Base-by-base conservation (phyloP, 2,888 invertebrate genomes). In the Drosophila maculinotata region DNA sequence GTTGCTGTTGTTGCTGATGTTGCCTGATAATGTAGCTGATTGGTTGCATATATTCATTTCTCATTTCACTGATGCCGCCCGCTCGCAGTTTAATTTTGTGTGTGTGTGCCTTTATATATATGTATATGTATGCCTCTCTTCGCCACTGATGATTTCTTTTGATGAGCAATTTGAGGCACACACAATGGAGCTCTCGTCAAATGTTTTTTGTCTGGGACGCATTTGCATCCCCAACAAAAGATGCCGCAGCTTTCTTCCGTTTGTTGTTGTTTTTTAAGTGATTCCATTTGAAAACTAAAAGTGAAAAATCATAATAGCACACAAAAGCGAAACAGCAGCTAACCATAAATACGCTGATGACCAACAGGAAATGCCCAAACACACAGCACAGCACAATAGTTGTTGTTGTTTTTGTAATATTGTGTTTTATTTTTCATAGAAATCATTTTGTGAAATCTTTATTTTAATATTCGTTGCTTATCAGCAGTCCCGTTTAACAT, bases 181-280 rank as follows among this genome's bases (percentile, higher is more conserved):
- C 39, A 84, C 84, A 78, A 84, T 76, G 82, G 53, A 53, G 23
- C 33, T 38, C 59, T 42, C 15, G 36, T 10, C 23, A 52, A 75
- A 62, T 80, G 63, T 30, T 56, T 73, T 71, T 69, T 62, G 58
- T 47, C 70, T 64, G 58, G 25, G 35, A 39, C 71, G 57, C 84
- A 86, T 86, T 78, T 86, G 79, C 84, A 86, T 80, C 48, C 53
- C 81, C 64, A 83, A 83, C 80, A 83, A 72, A 82, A 75, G 72
- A 70, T 17, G 62, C 9, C 20, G 58, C 56, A 62, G 83, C 86
- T 84, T 77, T 84, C 87, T 86, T 84, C 59, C 68, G 67, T 47
- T 49, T 57, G 39, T 5, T 44, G 20, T 38, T 44, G 38, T 38
- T 30, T 39, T 54, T 83, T 82, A 83, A 69, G 74, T 69, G 81